These are phyloP conservation scores for Rotaria magnacalcarata DNA, from an alignment of 2,888 invertebrate genomes.

Conservation along the genomic window DNA sequence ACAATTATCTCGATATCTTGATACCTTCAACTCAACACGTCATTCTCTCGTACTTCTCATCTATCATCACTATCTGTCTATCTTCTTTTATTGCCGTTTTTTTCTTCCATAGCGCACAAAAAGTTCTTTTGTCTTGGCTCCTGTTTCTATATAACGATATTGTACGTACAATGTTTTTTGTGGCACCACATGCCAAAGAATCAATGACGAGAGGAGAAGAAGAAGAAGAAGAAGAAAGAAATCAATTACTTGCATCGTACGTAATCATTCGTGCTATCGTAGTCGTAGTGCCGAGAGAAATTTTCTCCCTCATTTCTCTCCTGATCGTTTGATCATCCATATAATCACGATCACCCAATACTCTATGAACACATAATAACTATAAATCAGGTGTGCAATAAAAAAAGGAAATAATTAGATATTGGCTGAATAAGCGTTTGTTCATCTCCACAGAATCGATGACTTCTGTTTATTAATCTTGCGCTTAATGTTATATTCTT, in stretches of 20 bases:
- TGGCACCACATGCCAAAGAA: constrained; percentile 26
- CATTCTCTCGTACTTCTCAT: not conserved
- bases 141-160: constrained; percentile 16
- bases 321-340: constrained; percentile 18
- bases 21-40: constrained; percentile 7
- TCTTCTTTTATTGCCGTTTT: not conserved
- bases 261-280: constrained; percentile 13
- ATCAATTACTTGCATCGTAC: not conserved
- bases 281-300: not conserved
- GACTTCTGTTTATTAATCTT: too few species aligned
- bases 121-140: not conserved
- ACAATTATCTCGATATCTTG: not conserved
- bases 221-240: not conserved
- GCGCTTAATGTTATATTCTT: too few species aligned
- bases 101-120: not conserved
- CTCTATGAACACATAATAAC: not conserved
- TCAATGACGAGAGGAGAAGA: not conserved
- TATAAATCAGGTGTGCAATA: not conserved
- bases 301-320: constrained; percentile 10
- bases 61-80: constrained; percentile 1
- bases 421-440: not conserved
- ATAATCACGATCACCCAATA: not conserved
- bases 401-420: not conserved
- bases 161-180: constrained; percentile 15
- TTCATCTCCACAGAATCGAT: too few species aligned